Evolutionary conservation across 1,140 invertebrate genomes (phyloP), one percentile per base, ranked within the genome.

Genomic region (Drosophila dunni): DNA sequence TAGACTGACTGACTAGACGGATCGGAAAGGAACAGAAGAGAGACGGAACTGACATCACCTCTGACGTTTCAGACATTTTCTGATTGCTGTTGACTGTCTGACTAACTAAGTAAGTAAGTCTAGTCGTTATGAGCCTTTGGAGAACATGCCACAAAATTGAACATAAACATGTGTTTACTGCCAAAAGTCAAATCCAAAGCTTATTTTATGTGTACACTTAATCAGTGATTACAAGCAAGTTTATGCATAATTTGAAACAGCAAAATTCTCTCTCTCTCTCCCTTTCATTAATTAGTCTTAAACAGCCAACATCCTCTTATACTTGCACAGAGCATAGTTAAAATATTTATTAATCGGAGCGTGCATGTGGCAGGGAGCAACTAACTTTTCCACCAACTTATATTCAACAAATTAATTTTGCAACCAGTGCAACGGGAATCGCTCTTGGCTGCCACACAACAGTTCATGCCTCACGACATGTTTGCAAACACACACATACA

Each of bases 401-500:
- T 91, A 84, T 88, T 88, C 78, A 91, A 81, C 88, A 91, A 91
- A 91, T 91, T 91, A 91, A 91, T 91, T 90, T 88, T 74, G 46
- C 56, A 88, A 75, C 77, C 76, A 63, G 24, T 62, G 42, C 53
- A 44, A 33, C 62, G 58, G 24, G 50, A 61, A 33, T 13, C 24
- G 11, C 15, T 38, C 29, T n/a, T 33, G 29, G 4, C 42, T 56
- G 53, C 51, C 62, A 57, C 62, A 63, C 61, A 51, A 29, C 24
- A 29, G 36, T 20, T 51, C 13, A 46, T 68, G 64, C 38, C 53
- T 29, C 11, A 29, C 9, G 24, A 29, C 24, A 6, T 71, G 36
- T 57, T 54, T 50, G 53, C 60, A 11, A 29, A 29, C 24, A 29
- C 24, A 29, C 24, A 29, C 24, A 4, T 5, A 29, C 24, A 5